Evolutionary conservation across 2,797 vertebrate species (phyloP).

Genomic region (Danio kyathit): DNA sequence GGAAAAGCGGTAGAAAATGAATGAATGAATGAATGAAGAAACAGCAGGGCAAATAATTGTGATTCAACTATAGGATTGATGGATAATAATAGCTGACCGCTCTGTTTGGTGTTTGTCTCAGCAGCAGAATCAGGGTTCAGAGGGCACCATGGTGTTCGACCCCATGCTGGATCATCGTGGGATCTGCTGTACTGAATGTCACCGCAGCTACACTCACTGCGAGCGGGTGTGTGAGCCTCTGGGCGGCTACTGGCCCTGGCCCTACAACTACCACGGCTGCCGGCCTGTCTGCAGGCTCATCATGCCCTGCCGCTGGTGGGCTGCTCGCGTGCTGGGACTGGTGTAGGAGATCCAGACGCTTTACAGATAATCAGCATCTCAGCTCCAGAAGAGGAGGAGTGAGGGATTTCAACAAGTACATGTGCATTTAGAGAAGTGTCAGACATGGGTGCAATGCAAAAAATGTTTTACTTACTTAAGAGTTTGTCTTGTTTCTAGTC

Average conservation of each 20-base stretch:
- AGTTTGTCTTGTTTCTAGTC: too few relatives aligned
- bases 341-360: constrained; percentile 70
- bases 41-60: too few relatives aligned
- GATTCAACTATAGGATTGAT: not conserved
- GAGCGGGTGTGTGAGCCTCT: constrained; percentile 92
- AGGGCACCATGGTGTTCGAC: constrained; percentile 88
- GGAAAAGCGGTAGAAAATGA: too few relatives aligned
- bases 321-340: constrained; percentile 89
- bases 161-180: constrained; percentile 93
- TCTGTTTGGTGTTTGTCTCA: constrained; percentile 41
- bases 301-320: constrained; percentile 98
- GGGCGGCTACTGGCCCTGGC: constrained; percentile 87
- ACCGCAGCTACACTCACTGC: constrained; percentile 91
- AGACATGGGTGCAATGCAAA: too few relatives aligned
- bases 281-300: constrained; percentile 88
- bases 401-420: too few relatives aligned
- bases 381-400: too few relatives aligned
- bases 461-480: too few relatives aligned
- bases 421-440: too few relatives aligned
- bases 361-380: too few relatives aligned
- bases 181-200: constrained; percentile 92
- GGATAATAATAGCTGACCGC: not conserved
- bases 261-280: constrained; percentile 91
- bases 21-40: too few relatives aligned
- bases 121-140: constrained; percentile 75